Conservation (phyloP, 1,140 invertebrate genomes). For the Phymorhynchus buccinoides region DNA sequence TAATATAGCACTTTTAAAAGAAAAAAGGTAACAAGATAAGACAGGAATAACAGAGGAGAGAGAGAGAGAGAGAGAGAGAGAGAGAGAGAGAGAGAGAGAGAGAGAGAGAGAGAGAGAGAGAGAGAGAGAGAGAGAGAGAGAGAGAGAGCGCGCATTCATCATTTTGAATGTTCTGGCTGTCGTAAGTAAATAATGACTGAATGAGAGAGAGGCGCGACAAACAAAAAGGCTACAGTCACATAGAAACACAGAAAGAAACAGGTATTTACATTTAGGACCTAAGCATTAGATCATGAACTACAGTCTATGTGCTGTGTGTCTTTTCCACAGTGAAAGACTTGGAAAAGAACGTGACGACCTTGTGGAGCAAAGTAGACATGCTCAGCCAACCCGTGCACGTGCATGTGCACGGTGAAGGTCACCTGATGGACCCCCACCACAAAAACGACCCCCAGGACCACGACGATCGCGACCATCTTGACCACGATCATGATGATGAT, state of each 20-base stretch:
- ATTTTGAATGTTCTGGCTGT: neutral
- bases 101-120: neutral
- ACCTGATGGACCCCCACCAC: conserved; percentile 5
- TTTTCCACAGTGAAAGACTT: neutral
- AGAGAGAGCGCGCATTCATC: neutral
- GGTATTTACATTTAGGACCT: no score
- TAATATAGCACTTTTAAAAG: no score
- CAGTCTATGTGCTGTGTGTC: no score
- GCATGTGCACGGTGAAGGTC: conserved; percentile 34
- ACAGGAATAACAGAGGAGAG: neutral
- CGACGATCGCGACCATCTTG: neutral
- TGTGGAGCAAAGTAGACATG: conserved; percentile 31
- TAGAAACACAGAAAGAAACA: neutral
- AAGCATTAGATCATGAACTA: no score
- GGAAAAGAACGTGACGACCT: conserved; percentile 18
- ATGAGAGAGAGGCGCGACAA: neutral
- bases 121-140: neutral
- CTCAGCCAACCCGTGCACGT: conserved; percentile 33
- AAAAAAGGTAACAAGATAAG: neutral
- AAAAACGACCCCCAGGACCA: neutral
- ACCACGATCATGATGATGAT: neutral
- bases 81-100: neutral
- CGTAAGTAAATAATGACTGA: neutral
- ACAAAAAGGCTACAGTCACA: neutral
- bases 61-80: neutral